These are phyloP conservation scores for Malurus cyaneus DNA, from an alignment of 2,113 vertebrate genomes.

Conservation along the genomic window DNA sequence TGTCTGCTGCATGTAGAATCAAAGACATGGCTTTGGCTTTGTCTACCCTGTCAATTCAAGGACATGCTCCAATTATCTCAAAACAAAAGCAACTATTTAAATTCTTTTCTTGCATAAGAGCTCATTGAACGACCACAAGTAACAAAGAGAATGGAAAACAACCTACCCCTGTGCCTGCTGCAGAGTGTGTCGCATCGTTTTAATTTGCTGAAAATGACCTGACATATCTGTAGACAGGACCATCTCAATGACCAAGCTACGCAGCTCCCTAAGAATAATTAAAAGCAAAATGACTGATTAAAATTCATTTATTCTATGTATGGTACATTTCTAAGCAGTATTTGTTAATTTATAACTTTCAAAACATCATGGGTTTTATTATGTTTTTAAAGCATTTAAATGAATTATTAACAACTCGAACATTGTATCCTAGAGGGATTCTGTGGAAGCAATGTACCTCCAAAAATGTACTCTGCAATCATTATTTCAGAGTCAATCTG, in stretches of 20 bases:
- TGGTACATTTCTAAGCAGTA: conserved; percentile 18
- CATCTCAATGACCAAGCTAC: conserved; percentile 93
- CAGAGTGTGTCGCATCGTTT: conserved; percentile 88
- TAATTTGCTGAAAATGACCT: conserved; percentile 95
- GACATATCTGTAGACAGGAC: conserved; percentile 98
- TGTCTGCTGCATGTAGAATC: conserved; percentile 94
- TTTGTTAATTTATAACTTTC: conserved; percentile 39
- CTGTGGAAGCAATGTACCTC: neutral
- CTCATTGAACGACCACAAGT: neutral
- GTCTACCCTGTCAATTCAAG: conserved; percentile 85
- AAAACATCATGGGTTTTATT: neutral
- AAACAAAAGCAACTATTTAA: conserved; percentile 37
- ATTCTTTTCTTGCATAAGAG: conserved; percentile 5
- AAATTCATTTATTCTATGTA: conserved; percentile 2
- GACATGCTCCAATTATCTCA: conserved; percentile 54
- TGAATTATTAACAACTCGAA: conserved; percentile 42
- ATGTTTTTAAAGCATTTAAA: conserved; percentile 12
- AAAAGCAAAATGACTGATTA: conserved; percentile 51
- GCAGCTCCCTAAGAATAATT: conserved; percentile 83
- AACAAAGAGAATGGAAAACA: conserved; percentile 15
- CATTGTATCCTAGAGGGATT: neutral
- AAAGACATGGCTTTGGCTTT: conserved; percentile 94
- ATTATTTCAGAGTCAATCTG: neutral
- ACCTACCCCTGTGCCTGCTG: conserved; percentile 91
- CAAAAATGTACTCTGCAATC: neutral